Conservation (phyloP, 2,797 vertebrate genomes). For the Choloepus didactylus region DNA sequence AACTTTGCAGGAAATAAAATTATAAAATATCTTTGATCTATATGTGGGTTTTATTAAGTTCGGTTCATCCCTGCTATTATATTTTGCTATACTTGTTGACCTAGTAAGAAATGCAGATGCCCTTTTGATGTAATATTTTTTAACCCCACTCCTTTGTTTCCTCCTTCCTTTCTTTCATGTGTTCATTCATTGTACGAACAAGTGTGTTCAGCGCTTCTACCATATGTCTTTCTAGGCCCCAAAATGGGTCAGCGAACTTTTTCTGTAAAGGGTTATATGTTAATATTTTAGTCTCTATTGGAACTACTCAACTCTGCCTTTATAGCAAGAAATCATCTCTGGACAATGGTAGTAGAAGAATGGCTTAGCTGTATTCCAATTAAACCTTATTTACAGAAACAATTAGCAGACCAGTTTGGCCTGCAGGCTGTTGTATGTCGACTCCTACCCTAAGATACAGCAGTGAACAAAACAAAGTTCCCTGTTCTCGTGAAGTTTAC, state of each 20-base stretch:
- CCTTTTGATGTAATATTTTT: constrained; percentile 6
- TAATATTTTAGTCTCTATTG: not conserved
- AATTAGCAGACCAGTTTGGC: not conserved
- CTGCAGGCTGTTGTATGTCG: not conserved
- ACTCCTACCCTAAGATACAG: not conserved
- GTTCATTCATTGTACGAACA: not conserved
- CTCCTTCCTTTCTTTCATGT: not conserved
- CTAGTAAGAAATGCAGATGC: not conserved
- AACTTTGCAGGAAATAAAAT: constrained; percentile 1
- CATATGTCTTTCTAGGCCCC: not conserved
- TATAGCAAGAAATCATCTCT: not conserved
- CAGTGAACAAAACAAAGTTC: not conserved
- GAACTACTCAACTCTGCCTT: not conserved
- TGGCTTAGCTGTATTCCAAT: not conserved
- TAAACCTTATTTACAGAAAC: constrained; percentile 37
- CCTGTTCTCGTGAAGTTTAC: not conserved
- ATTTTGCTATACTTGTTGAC: not conserved
- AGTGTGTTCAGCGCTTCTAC: not conserved
- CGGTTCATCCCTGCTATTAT: not conserved
- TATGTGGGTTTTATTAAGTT: constrained; percentile 21
- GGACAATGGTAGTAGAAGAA: not conserved
- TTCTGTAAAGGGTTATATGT: not conserved
- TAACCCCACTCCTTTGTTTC: not conserved
- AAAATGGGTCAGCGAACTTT: not conserved
- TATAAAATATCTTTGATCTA: constrained; percentile 35